A percentile compares a stretch with the other conserved stretches of the same genome.
Evolutionary conservation across 1,140 invertebrate species (phyloP).

Genomic region (Asbolus verrucosus): DNA sequence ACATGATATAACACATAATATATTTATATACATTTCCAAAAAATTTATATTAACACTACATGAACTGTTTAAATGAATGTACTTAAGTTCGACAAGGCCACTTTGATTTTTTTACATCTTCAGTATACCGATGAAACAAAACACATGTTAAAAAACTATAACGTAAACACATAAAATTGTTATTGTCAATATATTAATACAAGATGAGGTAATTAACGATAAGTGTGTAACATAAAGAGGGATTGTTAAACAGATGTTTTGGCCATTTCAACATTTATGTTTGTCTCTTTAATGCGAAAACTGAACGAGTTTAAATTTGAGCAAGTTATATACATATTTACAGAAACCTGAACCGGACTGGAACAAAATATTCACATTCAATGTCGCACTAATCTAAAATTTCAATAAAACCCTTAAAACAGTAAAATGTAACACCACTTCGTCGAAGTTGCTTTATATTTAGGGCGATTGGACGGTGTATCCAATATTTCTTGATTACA

Average conservation of each 20-base stretch:
- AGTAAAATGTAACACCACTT: conserved; percentile 40
- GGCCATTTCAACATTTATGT: conserved; percentile 45
- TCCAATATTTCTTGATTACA: conserved; percentile 49
- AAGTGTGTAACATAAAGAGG: conserved; percentile 9
- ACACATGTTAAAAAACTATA: conserved; percentile 44
- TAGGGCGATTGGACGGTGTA: conserved; percentile 49
- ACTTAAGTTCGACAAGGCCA: conserved; percentile 59
- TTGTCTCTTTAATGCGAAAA: conserved; percentile 24
- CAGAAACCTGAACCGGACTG: conserved; percentile 40
- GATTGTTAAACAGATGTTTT: conserved; percentile 39
- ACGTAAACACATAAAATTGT: conserved; percentile 1
- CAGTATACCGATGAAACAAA: conserved; percentile 45
- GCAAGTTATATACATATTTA: conserved; percentile 60
- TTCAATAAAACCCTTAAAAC: conserved; percentile 19
- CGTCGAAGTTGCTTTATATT: conserved; percentile 26
- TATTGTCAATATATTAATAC: conserved; percentile 44
- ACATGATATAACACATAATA: conserved; percentile 60
- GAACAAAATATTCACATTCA: conserved; percentile 22
- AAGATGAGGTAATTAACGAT: conserved; percentile 44
- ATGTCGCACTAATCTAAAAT: conserved; percentile 6
- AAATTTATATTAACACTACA: conserved; percentile 52
- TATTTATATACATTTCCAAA: conserved; percentile 52
- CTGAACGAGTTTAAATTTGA: conserved; percentile 51
- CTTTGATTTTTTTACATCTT: conserved; percentile 55
- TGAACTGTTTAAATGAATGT: conserved; percentile 43